Evolutionary conservation across 2,113 vertebrate genomes (phyloP).

Genomic region (Hoplias malabaricus): DNA sequence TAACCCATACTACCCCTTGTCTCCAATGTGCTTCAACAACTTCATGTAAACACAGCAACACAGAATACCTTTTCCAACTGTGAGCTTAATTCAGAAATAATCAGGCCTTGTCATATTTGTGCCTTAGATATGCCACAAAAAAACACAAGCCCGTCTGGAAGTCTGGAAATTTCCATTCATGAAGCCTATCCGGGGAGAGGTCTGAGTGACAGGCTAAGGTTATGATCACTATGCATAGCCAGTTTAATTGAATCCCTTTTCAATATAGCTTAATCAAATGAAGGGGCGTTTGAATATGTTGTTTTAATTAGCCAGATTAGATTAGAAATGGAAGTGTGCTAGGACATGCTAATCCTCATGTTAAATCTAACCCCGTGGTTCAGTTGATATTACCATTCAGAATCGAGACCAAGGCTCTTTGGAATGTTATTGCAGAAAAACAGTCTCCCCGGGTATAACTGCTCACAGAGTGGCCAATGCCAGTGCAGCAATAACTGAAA

Average conservation of each 20-base stretch:
- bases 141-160: background rate
- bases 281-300: slow-evolving; percentile 61
- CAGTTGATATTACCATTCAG: slow-evolving; percentile 40
- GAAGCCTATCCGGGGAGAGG: background rate
- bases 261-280: slow-evolving; percentile 70
- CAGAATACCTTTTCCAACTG: background rate
- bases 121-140: background rate
- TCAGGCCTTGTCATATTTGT: background rate
- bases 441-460: background rate
- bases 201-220: slow-evolving; percentile 6
- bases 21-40: background rate
- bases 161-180: background rate
- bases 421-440: background rate
- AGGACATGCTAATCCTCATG: slow-evolving; percentile 62
- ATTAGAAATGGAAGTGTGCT: slow-evolving; percentile 62
- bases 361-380: slow-evolving; percentile 60
- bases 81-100: background rate
- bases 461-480: slow-evolving; percentile 6
- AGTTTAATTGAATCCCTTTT: slow-evolving; percentile 71
- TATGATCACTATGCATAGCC: slow-evolving; percentile 30
- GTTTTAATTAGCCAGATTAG: slow-evolving; percentile 61
- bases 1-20: slow-evolving; percentile 1
- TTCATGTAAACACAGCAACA: background rate
- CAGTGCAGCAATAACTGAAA: background rate
- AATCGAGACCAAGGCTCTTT: background rate